These are phyloP conservation scores for Stigmatopora nigra DNA, from an alignment of 2,113 vertebrate species.

Conservation along the genomic window DNA sequence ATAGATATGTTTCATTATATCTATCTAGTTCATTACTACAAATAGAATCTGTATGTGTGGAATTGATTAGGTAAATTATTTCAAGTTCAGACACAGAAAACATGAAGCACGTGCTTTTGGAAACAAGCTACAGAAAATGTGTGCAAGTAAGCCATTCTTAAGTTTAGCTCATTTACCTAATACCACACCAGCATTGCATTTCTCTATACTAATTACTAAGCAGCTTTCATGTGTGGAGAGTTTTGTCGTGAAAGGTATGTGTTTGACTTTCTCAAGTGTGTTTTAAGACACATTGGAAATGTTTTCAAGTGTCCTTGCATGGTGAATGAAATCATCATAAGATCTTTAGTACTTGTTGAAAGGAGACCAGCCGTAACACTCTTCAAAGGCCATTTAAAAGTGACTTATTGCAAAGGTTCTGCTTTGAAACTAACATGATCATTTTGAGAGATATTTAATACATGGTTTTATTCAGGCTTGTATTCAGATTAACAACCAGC, in stretches of 20 bases:
- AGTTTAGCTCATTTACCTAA: neutral
- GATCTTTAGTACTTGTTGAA: neutral
- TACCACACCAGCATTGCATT: neutral
- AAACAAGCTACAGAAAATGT: neutral
- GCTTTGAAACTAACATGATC: slow-evolving; percentile 1
- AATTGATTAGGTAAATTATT: neutral
- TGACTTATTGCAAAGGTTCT: neutral
- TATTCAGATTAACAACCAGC: slow-evolving; percentile 1
- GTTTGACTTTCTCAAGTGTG: no score
- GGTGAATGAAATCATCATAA: neutral
- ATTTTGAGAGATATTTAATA: slow-evolving; percentile 2
- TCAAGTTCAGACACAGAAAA: neutral
- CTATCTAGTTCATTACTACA: neutral
- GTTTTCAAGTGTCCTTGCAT: neutral
- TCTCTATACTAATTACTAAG: neutral
- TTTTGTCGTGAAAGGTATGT: no score
- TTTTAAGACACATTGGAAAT: neutral
- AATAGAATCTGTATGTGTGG: neutral
- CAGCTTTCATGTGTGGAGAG: no score
- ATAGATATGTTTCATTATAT: neutral
- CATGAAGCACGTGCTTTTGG: neutral
- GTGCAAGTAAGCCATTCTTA: neutral
- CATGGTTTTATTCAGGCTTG: slow-evolving; percentile 1
- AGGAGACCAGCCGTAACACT: neutral
- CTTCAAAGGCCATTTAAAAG: neutral